Evolutionary conservation across 2,888 invertebrate species (phyloP).

Genomic region (Priocnemis perturbator): DNA sequence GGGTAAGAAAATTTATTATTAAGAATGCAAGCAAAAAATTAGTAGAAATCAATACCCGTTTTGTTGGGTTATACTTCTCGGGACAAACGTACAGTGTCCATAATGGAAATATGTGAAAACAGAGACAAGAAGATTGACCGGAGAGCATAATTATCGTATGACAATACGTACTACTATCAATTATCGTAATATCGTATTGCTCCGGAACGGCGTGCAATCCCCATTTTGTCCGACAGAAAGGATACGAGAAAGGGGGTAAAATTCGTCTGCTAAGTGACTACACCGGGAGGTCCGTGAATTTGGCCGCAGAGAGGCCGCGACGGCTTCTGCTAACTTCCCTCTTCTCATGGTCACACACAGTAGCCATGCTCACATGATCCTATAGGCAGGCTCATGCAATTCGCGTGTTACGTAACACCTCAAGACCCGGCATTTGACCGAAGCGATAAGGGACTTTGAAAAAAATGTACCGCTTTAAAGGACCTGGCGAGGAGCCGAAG

Average conservation of each 20-base stretch:
- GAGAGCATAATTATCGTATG: no score
- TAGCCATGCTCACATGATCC: slow-evolving; percentile 63
- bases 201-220: no score
- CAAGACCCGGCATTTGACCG: slow-evolving; percentile 43
- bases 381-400: slow-evolving; percentile 59
- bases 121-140: no score
- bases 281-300: slow-evolving; percentile 12
- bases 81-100: no score
- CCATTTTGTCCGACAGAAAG: no score
- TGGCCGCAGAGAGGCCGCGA: background rate
- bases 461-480: slow-evolving; percentile 12
- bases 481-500: slow-evolving; percentile 3
- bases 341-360: background rate
- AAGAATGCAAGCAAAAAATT: no score
- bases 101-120: no score
- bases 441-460: slow-evolving; percentile 35
- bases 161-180: no score
- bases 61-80: no score
- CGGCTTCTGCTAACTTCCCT: slow-evolving; percentile 59
- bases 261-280: slow-evolving; percentile 58
- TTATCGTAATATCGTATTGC: no score
- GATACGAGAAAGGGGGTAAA: slow-evolving; percentile 21
- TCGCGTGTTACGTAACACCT: slow-evolving; percentile 62
- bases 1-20: no score
- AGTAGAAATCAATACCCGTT: no score